A percentile compares a stretch with the other conserved stretches of the same genome.
Evolutionary conservation across 2,113 vertebrate species (phyloP).

Genomic region (Cricetomys ansorgei): DNA sequence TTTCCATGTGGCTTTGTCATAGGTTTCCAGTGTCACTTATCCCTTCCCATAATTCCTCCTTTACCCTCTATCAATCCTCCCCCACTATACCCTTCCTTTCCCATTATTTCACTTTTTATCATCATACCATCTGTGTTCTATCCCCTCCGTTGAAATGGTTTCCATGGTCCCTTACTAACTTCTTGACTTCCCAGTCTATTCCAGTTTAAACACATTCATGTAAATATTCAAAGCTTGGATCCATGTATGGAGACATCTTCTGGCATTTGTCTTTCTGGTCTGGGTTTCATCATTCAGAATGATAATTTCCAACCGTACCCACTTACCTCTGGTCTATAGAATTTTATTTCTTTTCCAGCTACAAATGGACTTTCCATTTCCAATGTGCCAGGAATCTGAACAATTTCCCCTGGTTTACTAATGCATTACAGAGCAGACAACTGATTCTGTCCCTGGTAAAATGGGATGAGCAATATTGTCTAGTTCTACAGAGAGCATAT

Average conservation of each 20-base stretch:
- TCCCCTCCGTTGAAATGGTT: not conserved
- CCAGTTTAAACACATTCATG: not conserved
- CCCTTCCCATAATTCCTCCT: no score
- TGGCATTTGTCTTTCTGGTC: not conserved
- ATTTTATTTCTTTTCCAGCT: not conserved
- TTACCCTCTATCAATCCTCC: not conserved
- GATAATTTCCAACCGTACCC: not conserved
- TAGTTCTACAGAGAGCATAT: not conserved
- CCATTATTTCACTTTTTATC: rapidly evolving
- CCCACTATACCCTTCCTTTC: not conserved
- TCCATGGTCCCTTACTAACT: not conserved
- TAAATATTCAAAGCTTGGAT: not conserved
- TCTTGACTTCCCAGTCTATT: not conserved
- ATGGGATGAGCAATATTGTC: not conserved
- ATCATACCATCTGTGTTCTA: not conserved
- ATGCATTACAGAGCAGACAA: not conserved
- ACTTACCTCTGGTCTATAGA: not conserved
- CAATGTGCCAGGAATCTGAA: not conserved
- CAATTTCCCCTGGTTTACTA: not conserved
- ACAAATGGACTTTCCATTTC: not conserved
- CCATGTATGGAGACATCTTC: not conserved
- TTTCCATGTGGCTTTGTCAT: not conserved
- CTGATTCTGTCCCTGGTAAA: not conserved
- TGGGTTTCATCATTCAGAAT: not conserved
- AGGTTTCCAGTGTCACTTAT: not conserved